Conservation (phyloP, 2,888 invertebrate genomes). For the Rhabditophanes sp. region DNA sequence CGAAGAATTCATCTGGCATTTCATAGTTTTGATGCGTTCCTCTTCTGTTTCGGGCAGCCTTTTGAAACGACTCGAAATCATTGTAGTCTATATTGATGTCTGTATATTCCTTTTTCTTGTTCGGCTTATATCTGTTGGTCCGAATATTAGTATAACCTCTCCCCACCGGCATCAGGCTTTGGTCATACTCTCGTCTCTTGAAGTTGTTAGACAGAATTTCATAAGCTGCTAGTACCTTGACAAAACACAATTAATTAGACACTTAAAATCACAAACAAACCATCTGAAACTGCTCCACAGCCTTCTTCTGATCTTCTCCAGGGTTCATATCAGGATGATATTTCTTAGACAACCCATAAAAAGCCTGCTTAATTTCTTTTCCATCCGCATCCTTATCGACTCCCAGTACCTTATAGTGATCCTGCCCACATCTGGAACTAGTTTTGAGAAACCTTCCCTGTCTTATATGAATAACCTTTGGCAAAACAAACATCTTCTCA, state of each 20-base stretch:
- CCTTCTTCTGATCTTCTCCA: constrained; percentile 19
- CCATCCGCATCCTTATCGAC: constrained; percentile 17
- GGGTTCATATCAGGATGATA: constrained; percentile 39
- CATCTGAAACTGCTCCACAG: constrained; percentile 31
- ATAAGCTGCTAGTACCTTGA: constrained; percentile 30
- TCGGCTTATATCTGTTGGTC: constrained; percentile 1
- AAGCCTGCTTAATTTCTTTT: constrained; percentile 37
- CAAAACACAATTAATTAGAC: background rate
- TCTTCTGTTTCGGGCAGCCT: constrained; percentile 15
- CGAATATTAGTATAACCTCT: too few relatives aligned
- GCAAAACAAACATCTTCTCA: too few relatives aligned
- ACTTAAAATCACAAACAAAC: constrained; percentile 9
- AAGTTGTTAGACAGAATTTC: constrained; percentile 30
- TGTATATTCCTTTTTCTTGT: constrained; percentile 18
- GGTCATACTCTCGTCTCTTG: constrained; percentile 22
- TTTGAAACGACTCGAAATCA: constrained; percentile 36
- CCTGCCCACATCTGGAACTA: too few relatives aligned
- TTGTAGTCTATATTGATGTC: constrained; percentile 39
- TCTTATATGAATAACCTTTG: too few relatives aligned
- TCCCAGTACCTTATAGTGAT: constrained; percentile 28
- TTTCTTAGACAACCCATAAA: constrained; percentile 34
- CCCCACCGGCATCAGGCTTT: constrained; percentile 3
- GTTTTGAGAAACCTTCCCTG: too few relatives aligned
- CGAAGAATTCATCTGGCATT: constrained; percentile 28
- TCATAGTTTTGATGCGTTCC: constrained; percentile 23